Base-by-base conservation (phyloP, 2,888 invertebrate species). In the Eupithecia pulchellata region DNA sequence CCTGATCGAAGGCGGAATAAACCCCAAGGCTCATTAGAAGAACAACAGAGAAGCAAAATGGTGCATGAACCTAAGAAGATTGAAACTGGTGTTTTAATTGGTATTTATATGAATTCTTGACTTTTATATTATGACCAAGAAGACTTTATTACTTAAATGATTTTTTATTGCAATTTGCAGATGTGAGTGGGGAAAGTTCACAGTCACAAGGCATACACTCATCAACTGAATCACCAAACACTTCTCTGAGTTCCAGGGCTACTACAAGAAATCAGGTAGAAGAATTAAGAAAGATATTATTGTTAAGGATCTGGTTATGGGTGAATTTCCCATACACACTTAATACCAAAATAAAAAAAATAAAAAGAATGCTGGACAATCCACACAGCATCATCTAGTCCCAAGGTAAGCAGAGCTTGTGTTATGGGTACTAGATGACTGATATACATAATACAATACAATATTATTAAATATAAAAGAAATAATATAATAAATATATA, bases 21-120 rank as follows among this genome's bases (percentile, higher is more conserved):
- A 84, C 84, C 69, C 17, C 69, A 69, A 27, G 64, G 66, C 8
- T 68, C 68, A 25, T 73, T 69, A 70, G 81, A 66, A 79, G 81
- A 73, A 66, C 80, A 78, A 70, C 82, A 82, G 30, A 87, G 79
- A 73, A 77, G 65, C 67, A 91, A 91, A 82, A 93, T 92, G 92
- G 90, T 91, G 30, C 90, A 92, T 84, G 95, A 95, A 76, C 85
- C 90, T 68, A 94, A 91, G 78, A 92, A 92, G 82, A 85, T 92
- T 79, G 94, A 94, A 78, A 93, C 93, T 71, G 92, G 93, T 71
- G 86, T 93, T 74, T 86, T 94, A 81, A 87, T 94, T 78, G 93
- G 92, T 92, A 81, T n/a, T n/a, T n/a, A n/a, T 61, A 34, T 34
- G 1, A 20, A 9, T 20, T 20, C 9, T 47, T 20, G 20, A 47